Percentiles rank a stretch among this genome's conserved stretches.
Evolutionary conservation across 2,888 invertebrate species (phyloP).

Genomic region (Xylota sylvarum): DNA sequence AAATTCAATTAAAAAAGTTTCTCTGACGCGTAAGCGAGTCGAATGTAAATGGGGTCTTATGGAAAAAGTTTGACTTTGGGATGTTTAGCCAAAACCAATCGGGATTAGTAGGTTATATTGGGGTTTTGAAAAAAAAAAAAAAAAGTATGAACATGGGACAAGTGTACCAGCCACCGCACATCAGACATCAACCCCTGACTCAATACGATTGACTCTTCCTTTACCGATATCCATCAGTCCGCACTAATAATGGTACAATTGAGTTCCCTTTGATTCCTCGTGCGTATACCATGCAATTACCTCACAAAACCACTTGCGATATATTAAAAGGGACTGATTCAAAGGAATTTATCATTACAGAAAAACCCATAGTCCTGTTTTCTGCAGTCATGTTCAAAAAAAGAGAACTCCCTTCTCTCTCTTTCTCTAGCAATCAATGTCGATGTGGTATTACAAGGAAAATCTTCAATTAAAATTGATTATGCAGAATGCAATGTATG

Average conservation of each 20-base stretch:
- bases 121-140: not conserved
- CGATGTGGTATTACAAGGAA: slow-evolving; percentile 19
- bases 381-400: slow-evolving; percentile 19
- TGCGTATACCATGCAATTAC: slow-evolving; percentile 31
- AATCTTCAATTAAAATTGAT: slow-evolving; percentile 54
- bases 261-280: slow-evolving; percentile 22
- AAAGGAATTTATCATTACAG: slow-evolving; percentile 16
- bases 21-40: slow-evolving; percentile 49
- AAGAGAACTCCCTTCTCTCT: not conserved
- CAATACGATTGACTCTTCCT: not conserved
- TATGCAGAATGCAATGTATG: slow-evolving; percentile 6
- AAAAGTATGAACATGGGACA: too few species aligned
- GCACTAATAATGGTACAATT: not conserved
- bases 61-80: slow-evolving; percentile 16
- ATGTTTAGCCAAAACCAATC: slow-evolving; percentile 40
- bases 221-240: slow-evolving; percentile 11
- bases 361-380: slow-evolving; percentile 4
- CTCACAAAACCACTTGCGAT: not conserved
- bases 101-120: not conserved
- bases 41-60: slow-evolving; percentile 62
- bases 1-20: slow-evolving; percentile 77
- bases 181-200: not conserved
- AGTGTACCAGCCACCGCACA: not conserved
- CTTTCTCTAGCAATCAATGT: slow-evolving; percentile 24
- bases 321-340: not conserved